Evolutionary conservation across 2,888 invertebrate species (phyloP), one percentile per base, ranked within the genome.

Genomic region (Tryphoninae sp.): DNA sequence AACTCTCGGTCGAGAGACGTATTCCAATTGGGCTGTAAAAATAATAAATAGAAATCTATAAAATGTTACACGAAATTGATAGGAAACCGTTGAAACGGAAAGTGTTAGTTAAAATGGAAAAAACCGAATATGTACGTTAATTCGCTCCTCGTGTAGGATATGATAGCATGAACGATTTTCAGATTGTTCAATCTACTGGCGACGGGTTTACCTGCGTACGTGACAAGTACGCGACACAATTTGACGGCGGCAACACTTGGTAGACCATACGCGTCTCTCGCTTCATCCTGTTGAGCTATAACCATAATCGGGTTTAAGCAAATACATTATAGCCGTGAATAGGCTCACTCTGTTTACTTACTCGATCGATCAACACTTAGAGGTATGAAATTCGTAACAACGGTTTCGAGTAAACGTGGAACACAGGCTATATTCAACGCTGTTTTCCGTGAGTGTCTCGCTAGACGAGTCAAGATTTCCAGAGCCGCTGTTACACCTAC

Each of bases 381-480:
- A 2, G 95, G 95, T 11, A 95, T 84, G 90, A 96, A 96, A 87
- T 94, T 90, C 13, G 89, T 90, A 16, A 95, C 89, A 19, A 96
- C 93, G 16, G 92, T 92, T 1, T 94, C 92, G 83, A 98, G 92
- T 16, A 98, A 93, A 84, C 95, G 93, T 0, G 95, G 94, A 84
- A 94, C 94, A 62, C 94, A 92, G 13, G 94, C 92, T 75, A 98
- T 94, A 89, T 93, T 94, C 53, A 93, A 91, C 0, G 96, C 94
- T 72, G 94, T 93, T 83, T 95, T 94, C 55, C 94, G 92, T 8
- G 97, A 97, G 90, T 97, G 96, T 88, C 97, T 94, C 0, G 95
- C 94, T 53, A 98, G 91, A 83, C 97, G 94, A 69, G 95, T 96
- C 64, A 98, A 92, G 84, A 98, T 95, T 92, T 97, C 96, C 67